Evolutionary conservation across 2,113 vertebrate species (phyloP).

Genomic region (Gymnocephalus cernua): DNA sequence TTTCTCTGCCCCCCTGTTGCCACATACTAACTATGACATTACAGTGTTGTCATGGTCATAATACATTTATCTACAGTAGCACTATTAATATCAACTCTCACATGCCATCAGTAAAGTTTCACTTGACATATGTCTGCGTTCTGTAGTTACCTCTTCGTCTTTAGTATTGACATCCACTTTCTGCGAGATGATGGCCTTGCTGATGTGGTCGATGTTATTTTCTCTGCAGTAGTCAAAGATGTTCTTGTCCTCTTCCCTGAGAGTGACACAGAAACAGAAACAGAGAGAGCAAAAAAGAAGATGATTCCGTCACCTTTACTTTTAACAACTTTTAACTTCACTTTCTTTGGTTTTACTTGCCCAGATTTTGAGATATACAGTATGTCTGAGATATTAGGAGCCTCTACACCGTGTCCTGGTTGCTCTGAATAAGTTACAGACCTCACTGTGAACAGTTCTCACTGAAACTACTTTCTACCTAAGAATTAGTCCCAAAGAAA

Average conservation of each 20-base stretch:
- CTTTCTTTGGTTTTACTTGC: background rate
- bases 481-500: background rate
- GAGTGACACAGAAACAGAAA: constrained; percentile 41
- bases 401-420: background rate
- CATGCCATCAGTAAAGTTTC: background rate
- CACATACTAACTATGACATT: background rate
- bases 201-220: constrained; percentile 94
- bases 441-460: background rate
- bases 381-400: background rate
- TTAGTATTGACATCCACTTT: constrained; percentile 91
- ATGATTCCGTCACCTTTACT: background rate
- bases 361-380: background rate
- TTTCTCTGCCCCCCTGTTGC: background rate
- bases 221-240: constrained; percentile 99
- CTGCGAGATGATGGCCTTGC: constrained; percentile 90
- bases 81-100: constrained; percentile 9
- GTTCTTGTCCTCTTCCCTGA: constrained; percentile 97
- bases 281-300: background rate
- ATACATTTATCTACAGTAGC: background rate
- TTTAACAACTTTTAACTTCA: no score
- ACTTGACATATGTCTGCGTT: constrained; percentile 1
- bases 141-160: constrained; percentile 92
- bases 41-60: background rate
- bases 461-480: background rate
- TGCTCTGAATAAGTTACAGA: background rate